Evolutionary conservation across 2,113 vertebrate species (phyloP).

Genomic region (Oreochromis tanganicae): DNA sequence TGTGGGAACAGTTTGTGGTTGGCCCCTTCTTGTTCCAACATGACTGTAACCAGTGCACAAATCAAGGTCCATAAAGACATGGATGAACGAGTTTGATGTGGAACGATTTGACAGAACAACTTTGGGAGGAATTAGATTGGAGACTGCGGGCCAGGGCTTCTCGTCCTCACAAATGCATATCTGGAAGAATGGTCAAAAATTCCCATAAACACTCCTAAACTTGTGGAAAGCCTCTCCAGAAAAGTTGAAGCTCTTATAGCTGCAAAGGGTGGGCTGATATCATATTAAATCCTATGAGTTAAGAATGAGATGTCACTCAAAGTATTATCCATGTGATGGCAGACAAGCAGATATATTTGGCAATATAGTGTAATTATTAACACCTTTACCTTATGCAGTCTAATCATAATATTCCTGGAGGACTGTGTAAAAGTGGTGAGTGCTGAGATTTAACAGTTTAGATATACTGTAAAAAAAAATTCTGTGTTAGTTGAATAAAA

Average conservation of each 20-base stretch:
- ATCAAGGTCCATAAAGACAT: neutral
- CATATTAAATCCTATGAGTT: neutral
- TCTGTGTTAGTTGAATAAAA: neutral
- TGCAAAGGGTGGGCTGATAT: neutral
- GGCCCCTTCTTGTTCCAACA: neutral
- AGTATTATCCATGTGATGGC: neutral
- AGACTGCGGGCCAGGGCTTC: neutral
- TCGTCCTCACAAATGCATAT: neutral
- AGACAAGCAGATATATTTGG: neutral
- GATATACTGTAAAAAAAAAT: neutral
- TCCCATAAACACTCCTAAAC: neutral
- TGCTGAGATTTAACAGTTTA: neutral
- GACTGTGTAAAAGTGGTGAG: neutral
- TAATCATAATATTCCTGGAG: neutral
- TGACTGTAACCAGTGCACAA: neutral
- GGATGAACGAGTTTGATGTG: neutral
- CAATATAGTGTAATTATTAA: neutral
- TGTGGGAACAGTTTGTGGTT: neutral
- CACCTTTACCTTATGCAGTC: neutral
- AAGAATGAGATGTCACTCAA: neutral
- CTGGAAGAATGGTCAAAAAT: neutral
- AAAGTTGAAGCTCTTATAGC: neutral
- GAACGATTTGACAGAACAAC: neutral
- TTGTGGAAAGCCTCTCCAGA: neutral
- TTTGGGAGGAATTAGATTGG: neutral